Evolutionary conservation across 2,113 vertebrate genomes (phyloP).

Genomic region (Anolis carolinensis): DNA sequence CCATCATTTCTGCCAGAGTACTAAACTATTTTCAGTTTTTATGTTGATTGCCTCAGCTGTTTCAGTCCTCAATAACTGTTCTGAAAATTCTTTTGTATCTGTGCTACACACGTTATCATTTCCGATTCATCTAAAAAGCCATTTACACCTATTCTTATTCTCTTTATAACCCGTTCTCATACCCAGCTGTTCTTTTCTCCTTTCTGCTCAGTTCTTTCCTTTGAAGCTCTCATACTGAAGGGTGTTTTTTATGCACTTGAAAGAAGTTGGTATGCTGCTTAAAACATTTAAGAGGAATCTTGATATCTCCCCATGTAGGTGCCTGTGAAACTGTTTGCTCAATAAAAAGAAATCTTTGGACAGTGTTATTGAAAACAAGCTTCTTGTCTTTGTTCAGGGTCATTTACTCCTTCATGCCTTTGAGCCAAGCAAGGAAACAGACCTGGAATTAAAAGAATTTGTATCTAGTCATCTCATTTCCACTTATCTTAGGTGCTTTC

Average conservation of each 20-base stretch:
- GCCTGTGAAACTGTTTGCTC: conserved; percentile 17
- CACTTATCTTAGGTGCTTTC: background rate
- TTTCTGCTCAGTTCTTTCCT: conserved; percentile 23
- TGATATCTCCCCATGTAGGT: background rate
- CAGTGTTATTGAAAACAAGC: background rate
- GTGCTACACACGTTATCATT: conserved; percentile 31
- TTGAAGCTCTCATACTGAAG: conserved; percentile 27
- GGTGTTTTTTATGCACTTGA: conserved; percentile 8
- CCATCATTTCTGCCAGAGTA: background rate
- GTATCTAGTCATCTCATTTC: background rate
- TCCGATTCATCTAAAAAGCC: conserved; percentile 37
- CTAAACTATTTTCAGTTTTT: conserved; percentile 18
- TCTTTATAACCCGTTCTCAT: conserved; percentile 21
- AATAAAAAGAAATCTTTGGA: background rate
- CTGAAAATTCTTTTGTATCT: conserved; percentile 46
- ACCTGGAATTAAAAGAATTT: conserved; percentile 4
- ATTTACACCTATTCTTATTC: conserved; percentile 52
- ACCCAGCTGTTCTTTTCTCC: conserved; percentile 41
- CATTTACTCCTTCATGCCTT: background rate
- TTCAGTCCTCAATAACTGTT: conserved; percentile 2
- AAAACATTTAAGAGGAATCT: conserved; percentile 28
- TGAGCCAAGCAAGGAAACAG: conserved; percentile 3
- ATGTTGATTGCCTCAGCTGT: conserved; percentile 4
- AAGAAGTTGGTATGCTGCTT: background rate
- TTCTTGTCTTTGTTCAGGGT: background rate